Evolutionary conservation across 1,140 invertebrate genomes (phyloP), one percentile per base, ranked within the genome.

Genomic region (Conus betulinus): DNA sequence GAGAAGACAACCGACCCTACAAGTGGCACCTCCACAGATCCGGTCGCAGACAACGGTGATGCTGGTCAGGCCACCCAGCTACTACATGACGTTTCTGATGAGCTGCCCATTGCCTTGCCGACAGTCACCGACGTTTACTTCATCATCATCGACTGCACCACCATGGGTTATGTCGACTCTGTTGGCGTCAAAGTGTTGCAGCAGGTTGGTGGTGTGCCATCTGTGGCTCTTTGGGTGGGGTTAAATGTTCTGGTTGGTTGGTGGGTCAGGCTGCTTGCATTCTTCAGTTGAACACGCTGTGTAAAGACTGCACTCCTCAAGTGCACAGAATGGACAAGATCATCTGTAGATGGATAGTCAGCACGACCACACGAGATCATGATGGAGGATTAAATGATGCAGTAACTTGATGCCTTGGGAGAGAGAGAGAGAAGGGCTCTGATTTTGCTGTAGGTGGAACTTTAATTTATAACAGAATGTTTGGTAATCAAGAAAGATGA

Each of bases 91-190:
- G 15, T n/a, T 1, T 17, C 27, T n/a, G 71, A 23, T 6, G 83
- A 88, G 7, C 3, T 71, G 51, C 27, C 57, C 23, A 83, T 74
- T 23, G 25, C 57, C 3, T 25, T 86, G 27, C 67, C n/a, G 17
- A 85, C 78, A 15, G 52, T 90, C 15, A 83, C 86, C 1, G 89
- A 91, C 39, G 63, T 90, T 20, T 84, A 88, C 60, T 89, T 85
- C 78, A 89, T 94, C 25, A 92, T 94, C 15, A 87, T 94, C n/a
- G 93, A 94, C 84, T 90, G 92, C 78, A 93, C 93, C n/a, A 93
- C 93, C 5, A 91, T 94, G 78, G 91, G 91, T 76, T 93, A 93
- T 82, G 87, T 93, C 2, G 93, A 94, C 82, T 92, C 91, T 25
- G 92, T 93, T 11, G 92, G 92, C 6, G 92, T 94, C 0, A 93